phyloP scores from a whole-genome alignment of 2,113 vertebrate genomes.

The Argyrosomus japonicus region DNA sequence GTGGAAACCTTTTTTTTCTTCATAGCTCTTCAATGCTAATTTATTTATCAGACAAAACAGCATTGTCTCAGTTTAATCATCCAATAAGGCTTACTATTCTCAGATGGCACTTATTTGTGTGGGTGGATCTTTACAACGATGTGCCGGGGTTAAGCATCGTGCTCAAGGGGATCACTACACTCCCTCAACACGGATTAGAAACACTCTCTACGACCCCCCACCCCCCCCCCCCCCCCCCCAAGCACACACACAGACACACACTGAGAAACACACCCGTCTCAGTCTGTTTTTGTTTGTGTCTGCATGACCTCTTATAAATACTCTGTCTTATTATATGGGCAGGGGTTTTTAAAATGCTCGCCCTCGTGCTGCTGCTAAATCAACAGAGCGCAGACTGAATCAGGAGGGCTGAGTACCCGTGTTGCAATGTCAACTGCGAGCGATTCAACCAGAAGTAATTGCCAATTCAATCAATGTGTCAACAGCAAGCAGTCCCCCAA shows the following conservation, averaged over 20 bases:
- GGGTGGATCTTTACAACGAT: constrained; percentile 70
- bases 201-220: constrained; percentile 66
- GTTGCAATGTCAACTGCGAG: constrained; percentile 71
- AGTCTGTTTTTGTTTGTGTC: constrained; percentile 15
- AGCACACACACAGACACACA: constrained; percentile 2
- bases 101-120: constrained; percentile 64
- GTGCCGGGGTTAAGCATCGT: constrained; percentile 71
- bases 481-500: constrained; percentile 63
- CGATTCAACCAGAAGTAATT: constrained; percentile 71
- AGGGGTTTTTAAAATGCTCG: constrained; percentile 47
- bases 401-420: constrained; percentile 48
- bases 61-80: constrained; percentile 68
- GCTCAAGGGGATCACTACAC: constrained; percentile 69
- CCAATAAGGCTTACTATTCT: constrained; percentile 67
- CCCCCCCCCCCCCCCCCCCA: neutral
- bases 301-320: constrained; percentile 37
- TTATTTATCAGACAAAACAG: constrained; percentile 47
- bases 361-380: constrained; percentile 56
- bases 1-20: constrained; percentile 17
- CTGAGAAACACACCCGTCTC: constrained; percentile 21
- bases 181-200: constrained; percentile 75
- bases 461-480: constrained; percentile 81
- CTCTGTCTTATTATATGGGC: constrained; percentile 34
- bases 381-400: constrained; percentile 54
- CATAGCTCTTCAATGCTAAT: constrained; percentile 20